These are phyloP conservation scores for Apostichopus californicus DNA, from an alignment of 35 echinoderm and acorn worm genomes.

Conservation along the genomic window DNA sequence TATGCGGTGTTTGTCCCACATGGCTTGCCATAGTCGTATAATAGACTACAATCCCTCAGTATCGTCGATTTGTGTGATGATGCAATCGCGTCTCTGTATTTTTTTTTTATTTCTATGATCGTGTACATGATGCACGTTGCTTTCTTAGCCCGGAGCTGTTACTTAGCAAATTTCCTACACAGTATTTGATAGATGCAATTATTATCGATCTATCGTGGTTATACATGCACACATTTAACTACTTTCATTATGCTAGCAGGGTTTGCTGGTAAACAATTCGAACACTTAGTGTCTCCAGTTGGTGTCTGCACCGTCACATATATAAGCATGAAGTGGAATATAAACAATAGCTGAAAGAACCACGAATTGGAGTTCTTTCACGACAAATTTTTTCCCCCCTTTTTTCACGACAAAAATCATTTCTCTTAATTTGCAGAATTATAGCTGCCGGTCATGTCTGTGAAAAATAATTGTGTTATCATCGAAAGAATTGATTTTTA, in stretches of 20 bases:
- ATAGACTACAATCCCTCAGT: too few relatives aligned
- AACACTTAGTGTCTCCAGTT: not conserved
- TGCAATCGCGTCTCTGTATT: too few relatives aligned
- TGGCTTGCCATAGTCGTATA: too few relatives aligned
- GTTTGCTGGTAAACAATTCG: not conserved
- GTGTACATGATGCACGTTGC: too few relatives aligned
- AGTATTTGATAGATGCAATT: too few relatives aligned
- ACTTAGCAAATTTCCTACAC: too few relatives aligned
- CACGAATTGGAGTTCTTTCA: not conserved
- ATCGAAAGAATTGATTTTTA: constrained; percentile 10
- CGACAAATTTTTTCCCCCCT: not conserved
- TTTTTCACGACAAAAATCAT: not conserved
- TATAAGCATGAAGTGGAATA: not conserved
- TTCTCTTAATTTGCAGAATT: constrained; percentile 1
- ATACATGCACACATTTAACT: too few relatives aligned
- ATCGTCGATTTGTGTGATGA: too few relatives aligned
- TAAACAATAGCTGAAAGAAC: not conserved
- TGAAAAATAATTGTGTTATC: constrained; percentile 1
- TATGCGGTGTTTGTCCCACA: too few relatives aligned
- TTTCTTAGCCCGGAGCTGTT: too few relatives aligned
- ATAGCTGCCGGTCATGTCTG: constrained; percentile 8
- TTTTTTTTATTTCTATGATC: too few relatives aligned
- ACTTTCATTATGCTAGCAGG: not conserved
- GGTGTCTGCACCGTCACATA: not conserved
- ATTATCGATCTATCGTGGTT: too few relatives aligned